Evolutionary conservation across 2,797 vertebrate genomes (phyloP).

Genomic region (Denticeps clupeoides): DNA sequence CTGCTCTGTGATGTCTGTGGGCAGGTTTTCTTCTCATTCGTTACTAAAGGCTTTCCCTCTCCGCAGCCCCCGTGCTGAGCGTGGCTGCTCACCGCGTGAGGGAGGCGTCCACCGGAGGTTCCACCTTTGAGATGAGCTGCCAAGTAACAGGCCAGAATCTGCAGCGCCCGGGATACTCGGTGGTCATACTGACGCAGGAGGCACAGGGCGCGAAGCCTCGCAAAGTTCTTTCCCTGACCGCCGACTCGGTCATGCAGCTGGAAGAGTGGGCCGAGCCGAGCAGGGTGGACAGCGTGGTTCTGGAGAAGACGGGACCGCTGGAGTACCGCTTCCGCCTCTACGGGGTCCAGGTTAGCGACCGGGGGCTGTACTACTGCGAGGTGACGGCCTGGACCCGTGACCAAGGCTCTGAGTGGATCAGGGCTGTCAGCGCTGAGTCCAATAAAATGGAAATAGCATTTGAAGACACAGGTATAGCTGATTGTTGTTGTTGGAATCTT

Average conservation of each 20-base stretch:
- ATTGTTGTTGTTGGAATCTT: too few species aligned
- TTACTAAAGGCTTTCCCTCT: too few species aligned
- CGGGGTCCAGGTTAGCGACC: constrained; percentile 75
- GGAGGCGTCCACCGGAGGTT: constrained; percentile 72
- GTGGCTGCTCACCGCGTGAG: constrained; percentile 67
- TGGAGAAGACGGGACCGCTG: constrained; percentile 72
- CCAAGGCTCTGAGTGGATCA: constrained; percentile 60
- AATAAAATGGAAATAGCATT: constrained; percentile 82
- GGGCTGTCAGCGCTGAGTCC: constrained; percentile 61
- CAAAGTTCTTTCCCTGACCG: constrained; percentile 74
- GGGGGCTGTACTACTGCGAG: constrained; percentile 79
- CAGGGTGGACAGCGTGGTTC: constrained; percentile 67
- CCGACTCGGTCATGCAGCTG: constrained; percentile 70
- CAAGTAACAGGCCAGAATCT: constrained; percentile 67
- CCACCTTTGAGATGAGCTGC: constrained; percentile 92
- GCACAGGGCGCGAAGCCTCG: constrained; percentile 43
- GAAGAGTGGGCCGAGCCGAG: constrained; percentile 68
- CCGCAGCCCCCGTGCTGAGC: constrained; percentile 69
- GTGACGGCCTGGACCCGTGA: constrained; percentile 75
- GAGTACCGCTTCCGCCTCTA: constrained; percentile 84
- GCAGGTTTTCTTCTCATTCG: neutral
- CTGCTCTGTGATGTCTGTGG: too few species aligned
- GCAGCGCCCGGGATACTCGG: constrained; percentile 71
- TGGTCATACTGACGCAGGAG: constrained; percentile 73
- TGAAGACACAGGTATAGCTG: constrained; percentile 68